Percentiles rank a stretch among this genome's conserved stretches.
These are phyloP conservation scores for Coecobrya sp. DNA, from an alignment of 2,888 invertebrate genomes.

Conservation along the genomic window DNA sequence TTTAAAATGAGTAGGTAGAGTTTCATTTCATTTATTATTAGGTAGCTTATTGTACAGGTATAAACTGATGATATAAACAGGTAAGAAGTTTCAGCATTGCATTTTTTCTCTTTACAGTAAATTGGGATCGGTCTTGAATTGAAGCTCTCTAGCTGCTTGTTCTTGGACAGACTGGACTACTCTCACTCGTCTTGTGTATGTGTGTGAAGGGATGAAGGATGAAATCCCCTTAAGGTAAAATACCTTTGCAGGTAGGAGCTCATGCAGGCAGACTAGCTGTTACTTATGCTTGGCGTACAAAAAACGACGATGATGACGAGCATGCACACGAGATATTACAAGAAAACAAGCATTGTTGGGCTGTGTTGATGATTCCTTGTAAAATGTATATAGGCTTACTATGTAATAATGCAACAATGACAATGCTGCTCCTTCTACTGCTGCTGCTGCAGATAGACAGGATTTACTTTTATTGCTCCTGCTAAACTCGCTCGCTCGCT, in stretches of 20 bases:
- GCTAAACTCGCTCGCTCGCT: neutral
- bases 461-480: constrained; percentile 56
- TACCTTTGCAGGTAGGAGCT: constrained; percentile 86
- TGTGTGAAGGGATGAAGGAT: constrained; percentile 80
- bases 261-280: constrained; percentile 38
- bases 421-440: neutral
- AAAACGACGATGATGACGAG: constrained; percentile 9
- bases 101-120: constrained; percentile 25
- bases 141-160: neutral
- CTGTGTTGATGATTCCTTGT: neutral
- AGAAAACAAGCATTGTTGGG: constrained; percentile 7
- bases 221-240: constrained; percentile 85
- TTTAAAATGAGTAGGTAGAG: constrained; percentile 52
- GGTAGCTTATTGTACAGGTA: neutral
- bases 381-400: neutral
- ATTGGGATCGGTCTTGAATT: constrained; percentile 54
- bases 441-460: neutral
- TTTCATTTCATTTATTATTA: neutral
- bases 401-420: constrained; percentile 24
- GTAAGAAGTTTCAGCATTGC: constrained; percentile 1
- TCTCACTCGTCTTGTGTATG: neutral
- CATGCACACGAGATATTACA: neutral
- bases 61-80: neutral
- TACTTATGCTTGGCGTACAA: neutral
- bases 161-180: constrained; percentile 57